Conservation (phyloP, 2,797 vertebrate species). For the Paguma larvata region DNA sequence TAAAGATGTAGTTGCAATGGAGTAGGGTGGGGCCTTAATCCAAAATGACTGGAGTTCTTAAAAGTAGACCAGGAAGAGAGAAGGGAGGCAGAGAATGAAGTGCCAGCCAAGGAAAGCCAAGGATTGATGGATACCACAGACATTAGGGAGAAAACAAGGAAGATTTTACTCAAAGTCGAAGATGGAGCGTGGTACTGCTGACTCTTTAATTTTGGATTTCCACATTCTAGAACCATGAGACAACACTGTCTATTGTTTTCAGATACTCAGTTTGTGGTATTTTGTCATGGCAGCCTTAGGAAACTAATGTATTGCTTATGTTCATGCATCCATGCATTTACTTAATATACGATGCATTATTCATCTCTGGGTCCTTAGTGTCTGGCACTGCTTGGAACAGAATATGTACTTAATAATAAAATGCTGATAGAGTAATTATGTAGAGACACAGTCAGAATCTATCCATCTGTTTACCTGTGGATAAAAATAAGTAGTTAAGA, state of each 20-base stretch:
- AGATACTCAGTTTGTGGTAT: background rate
- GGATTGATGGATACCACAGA: background rate
- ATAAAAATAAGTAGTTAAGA: background rate
- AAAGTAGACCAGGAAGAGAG: background rate
- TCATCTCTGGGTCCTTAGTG: background rate
- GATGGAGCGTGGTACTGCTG: background rate
- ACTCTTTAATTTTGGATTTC: background rate
- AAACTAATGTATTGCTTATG: background rate
- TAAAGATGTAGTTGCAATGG: background rate
- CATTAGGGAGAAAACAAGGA: background rate
- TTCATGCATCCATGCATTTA: background rate
- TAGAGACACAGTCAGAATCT: background rate
- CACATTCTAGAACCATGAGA: background rate
- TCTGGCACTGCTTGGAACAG: background rate
- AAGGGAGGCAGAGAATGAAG: background rate
- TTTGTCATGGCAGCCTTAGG: background rate
- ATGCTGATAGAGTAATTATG: background rate
- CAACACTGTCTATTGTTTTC: background rate
- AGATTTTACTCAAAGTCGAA: background rate
- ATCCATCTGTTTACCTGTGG: background rate
- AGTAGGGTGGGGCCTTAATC: background rate
- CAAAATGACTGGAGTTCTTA: background rate
- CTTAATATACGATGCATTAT: background rate
- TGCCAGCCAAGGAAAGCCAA: background rate
- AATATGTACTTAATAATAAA: slow-evolving; percentile 13